Base-by-base conservation (phyloP, 2,888 invertebrate species). In the Chaetoderma sp. region DNA sequence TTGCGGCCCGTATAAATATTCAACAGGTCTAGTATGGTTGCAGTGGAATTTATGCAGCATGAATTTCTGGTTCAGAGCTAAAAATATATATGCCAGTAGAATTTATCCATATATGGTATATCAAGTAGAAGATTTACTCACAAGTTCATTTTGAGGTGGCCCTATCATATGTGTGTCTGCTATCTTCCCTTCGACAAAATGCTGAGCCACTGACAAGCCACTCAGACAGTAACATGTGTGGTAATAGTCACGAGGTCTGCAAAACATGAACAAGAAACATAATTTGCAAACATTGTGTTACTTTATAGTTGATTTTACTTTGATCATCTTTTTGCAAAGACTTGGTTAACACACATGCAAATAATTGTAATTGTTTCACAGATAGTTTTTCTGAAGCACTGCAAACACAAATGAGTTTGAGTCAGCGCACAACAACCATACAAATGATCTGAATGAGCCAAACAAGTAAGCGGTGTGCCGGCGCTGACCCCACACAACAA, bases 151-250 rank as follows among this genome's bases (percentile, higher is more conserved):
- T 63, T 87, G 87, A 4, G 89, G 87, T 61, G 90, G 87, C 6
- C 94, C 94, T 30, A 93, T 88, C 52, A 93, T 86, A 56, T 75
- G 68, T 66, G 88, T 76, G 45, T 81, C 76, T 45, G 79, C 75
- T 33, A 84, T 76, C 61, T 82, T 79, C 65, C 79, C 86, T 64
- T 83, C 88, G 72, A 80, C 87, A 76, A 85, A 90, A 57, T 86
- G 85, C 65, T 99, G 99, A 1, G 98, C 94, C 65, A 98, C 90
- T 18, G 98, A 94, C 50, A 99, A 89, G 3, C 99, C 99, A 87
- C 96, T 96, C 52, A 99, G 88, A 1, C 94, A 92, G 83, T 99
- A 99, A 87, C 98, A 98, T 0, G 98, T 97, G 87, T 99, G 99
- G 86, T 99, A 99, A 72, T 94, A 91, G 88, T 99, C 99, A 76